These are phyloP conservation scores for Cygnus olor DNA, from an alignment of 2,797 vertebrate species.

Conservation along the genomic window DNA sequence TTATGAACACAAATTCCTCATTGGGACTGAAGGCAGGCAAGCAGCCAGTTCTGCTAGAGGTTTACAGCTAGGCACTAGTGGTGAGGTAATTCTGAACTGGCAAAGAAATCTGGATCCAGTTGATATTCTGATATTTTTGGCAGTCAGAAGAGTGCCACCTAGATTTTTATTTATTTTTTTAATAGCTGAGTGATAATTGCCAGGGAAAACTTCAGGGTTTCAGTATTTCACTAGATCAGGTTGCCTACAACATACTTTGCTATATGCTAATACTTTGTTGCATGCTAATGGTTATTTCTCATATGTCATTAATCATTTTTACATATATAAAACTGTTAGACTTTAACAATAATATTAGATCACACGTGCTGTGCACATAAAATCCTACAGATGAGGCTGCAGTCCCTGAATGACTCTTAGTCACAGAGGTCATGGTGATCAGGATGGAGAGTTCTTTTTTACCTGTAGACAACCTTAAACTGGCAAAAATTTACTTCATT, in stretches of 20 bases:
- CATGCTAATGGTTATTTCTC: no score
- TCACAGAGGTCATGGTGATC: no score
- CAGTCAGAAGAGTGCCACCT: not conserved
- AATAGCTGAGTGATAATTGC: not conserved
- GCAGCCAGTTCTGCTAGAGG: not conserved
- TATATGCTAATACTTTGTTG: no score
- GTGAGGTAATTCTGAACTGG: slow-evolving; percentile 25
- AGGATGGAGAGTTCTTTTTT: no score
- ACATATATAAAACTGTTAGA: no score
- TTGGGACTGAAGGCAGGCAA: not conserved
- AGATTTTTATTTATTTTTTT: slow-evolving; percentile 12
- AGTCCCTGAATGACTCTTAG: no score
- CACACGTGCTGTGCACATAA: no score
- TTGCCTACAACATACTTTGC: not conserved
- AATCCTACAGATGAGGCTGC: no score
- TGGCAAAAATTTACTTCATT: no score
- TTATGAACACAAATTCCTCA: not conserved
- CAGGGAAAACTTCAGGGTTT: not conserved
- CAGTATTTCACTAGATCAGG: not conserved
- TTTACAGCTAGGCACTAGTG: not conserved
- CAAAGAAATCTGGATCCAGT: not conserved
- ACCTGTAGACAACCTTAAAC: no score
- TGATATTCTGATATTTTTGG: not conserved
- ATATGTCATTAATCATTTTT: no score
- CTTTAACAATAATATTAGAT: no score